These are phyloP conservation scores for Leptocoma aspasia DNA, from an alignment of 2,113 vertebrate genomes.

Conservation along the genomic window DNA sequence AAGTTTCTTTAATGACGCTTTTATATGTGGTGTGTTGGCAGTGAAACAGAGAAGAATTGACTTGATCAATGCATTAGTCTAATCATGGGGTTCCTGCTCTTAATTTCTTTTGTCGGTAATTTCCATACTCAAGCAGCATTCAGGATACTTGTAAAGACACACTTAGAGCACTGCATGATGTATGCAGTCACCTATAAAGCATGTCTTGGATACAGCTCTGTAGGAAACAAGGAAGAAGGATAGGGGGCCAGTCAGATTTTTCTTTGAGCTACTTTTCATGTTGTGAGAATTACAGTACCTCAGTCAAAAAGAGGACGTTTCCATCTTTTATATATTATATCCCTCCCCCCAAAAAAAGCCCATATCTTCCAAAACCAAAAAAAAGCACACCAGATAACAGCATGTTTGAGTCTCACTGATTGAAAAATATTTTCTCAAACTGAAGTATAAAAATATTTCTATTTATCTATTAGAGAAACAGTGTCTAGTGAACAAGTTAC, in stretches of 20 bases:
- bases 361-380: neutral
- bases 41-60: conserved; percentile 83
- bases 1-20: conserved; percentile 83
- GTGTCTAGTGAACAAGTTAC: conserved; percentile 49
- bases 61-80: conserved; percentile 82
- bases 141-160: conserved; percentile 71
- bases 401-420: neutral
- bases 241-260: conserved; percentile 54
- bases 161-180: conserved; percentile 64
- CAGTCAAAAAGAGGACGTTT: conserved; percentile 60
- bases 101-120: conserved; percentile 83
- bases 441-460: neutral
- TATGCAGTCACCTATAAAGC: conserved; percentile 73
- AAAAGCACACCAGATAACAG: neutral
- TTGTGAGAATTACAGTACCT: conserved; percentile 68
- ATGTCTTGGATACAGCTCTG: conserved; percentile 49
- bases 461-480: neutral
- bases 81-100: conserved; percentile 78
- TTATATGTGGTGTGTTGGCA: conserved; percentile 80
- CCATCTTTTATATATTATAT: conserved; percentile 44
- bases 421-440: conserved; percentile 13
- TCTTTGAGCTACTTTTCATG: conserved; percentile 69
- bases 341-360: neutral
- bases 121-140: conserved; percentile 71
- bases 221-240: conserved; percentile 58